Evolutionary conservation across 2,113 vertebrate species (phyloP), one percentile per base, ranked within the genome.

Genomic region (Myxocyprinus asiaticus): DNA sequence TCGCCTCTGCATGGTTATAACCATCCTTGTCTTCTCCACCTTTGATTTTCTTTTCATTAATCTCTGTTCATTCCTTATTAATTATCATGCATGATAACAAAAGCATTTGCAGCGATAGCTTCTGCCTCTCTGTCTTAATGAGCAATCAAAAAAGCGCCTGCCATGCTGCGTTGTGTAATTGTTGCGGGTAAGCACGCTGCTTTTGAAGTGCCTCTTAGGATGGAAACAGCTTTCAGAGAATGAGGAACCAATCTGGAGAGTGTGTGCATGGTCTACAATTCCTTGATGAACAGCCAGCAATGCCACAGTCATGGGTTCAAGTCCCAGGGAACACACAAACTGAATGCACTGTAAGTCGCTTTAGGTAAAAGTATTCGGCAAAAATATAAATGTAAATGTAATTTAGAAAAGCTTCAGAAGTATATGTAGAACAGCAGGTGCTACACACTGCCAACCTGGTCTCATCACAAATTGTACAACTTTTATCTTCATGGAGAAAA

Each of bases 101-200:
- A 72, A 50, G 71, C 81, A 69, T 82, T 77, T 74, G 83, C 82
- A 82, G 83, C 83, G 78, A 84, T 85, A 76, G 82, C 81, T 78
- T 87, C 44, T 43, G 65, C 44, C 53, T 58, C 71, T 76, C 76
- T 83, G 45, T 45, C 78, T 85, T 86, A 91, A 90, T 86, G 87
- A 87, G 86, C 87, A 89, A 89, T 88, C 81, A 83, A 81, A 87
- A 88, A 66, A 58, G 73, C 83, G 82, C 85, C 84, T 88, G 78
- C 77, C 42, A 68, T 77, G 71, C 82, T 81, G 84, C 67, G 45
- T 79, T 56, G 62, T 68, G 81, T 89, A 90, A 90, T 88, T 88
- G 85, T 82, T 79, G 67, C 70, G 53, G 67, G 79, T 42, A 71
- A 81, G 64, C 42, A 43, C 67, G 7, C 7, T 47, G 66, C 22